Percentiles rank a stretch among this genome's conserved stretches.
Evolutionary conservation across 2,113 vertebrate genomes (phyloP).

Genomic region (Rissa tridactyla): DNA sequence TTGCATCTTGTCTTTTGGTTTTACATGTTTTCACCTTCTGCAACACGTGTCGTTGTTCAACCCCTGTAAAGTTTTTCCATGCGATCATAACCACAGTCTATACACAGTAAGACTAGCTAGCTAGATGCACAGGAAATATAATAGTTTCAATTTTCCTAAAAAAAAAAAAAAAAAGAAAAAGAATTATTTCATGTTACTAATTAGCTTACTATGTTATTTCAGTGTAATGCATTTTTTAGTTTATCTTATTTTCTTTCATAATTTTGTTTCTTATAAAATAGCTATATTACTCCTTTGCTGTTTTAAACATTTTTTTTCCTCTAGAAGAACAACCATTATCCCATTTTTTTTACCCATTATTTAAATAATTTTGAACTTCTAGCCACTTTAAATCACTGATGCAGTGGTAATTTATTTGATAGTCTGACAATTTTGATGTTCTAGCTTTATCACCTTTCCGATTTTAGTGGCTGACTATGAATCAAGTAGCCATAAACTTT

Average conservation of each 20-base stretch:
- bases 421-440: not conserved
- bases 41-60: not conserved
- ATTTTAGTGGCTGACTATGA: not conserved
- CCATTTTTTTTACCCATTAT: not conserved
- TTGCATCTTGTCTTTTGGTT: not conserved
- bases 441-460: not conserved
- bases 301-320: not conserved
- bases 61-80: not conserved
- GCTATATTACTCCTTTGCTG: not conserved
- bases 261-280: not conserved
- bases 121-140: not conserved
- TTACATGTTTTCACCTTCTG: not conserved
- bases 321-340: not conserved
- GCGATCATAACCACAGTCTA: not conserved
- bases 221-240: not conserved
- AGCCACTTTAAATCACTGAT: not conserved
- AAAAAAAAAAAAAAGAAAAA: no score
- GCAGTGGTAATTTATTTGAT: not conserved
- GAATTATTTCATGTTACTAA: not conserved
- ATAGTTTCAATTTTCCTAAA: not conserved
- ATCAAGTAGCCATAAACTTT: not conserved
- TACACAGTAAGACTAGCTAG: not conserved
- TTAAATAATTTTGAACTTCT: not conserved
- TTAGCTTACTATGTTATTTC: not conserved
- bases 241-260: not conserved